Percentiles rank a stretch among this genome's conserved stretches.
Evolutionary conservation across 2,888 invertebrate genomes (phyloP).

Genomic region (Agonopterix alstromeriana): DNA sequence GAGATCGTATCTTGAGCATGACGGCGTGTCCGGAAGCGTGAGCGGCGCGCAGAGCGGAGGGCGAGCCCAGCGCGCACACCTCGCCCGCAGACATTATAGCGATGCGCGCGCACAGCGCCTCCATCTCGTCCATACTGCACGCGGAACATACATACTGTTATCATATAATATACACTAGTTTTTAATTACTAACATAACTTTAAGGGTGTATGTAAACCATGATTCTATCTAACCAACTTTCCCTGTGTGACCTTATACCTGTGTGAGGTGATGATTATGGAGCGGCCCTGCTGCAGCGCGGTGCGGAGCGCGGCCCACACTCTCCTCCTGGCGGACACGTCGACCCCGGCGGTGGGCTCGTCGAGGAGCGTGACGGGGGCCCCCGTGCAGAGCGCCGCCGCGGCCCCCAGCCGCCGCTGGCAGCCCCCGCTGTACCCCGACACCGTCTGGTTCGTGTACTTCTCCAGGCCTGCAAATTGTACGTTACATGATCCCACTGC

Average conservation of each 20-base stretch:
- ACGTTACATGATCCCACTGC: not conserved
- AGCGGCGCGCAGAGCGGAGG: constrained; percentile 82
- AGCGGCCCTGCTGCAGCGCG: constrained; percentile 57
- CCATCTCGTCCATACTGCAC: constrained; percentile 91
- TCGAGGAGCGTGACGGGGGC: constrained; percentile 81
- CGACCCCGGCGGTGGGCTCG: constrained; percentile 84
- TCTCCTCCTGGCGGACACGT: constrained; percentile 79
- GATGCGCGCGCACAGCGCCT: constrained; percentile 85
- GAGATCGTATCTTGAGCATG: constrained; percentile 31
- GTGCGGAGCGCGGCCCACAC: constrained; percentile 79
- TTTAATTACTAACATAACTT: no score
- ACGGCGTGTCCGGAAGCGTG: constrained; percentile 79
- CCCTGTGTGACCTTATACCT: no score
- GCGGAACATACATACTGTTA: not conserved
- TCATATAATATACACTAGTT: not conserved
- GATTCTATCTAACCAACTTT: no score
- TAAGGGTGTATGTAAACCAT: no score
- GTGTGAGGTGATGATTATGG: constrained; percentile 82
- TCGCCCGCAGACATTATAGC: constrained; percentile 86
- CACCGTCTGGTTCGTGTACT: constrained; percentile 15
- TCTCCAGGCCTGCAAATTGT: constrained; percentile 19
- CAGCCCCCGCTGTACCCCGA: constrained; percentile 82
- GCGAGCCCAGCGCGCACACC: constrained; percentile 84
- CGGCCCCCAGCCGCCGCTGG: constrained; percentile 73
- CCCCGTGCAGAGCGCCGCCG: constrained; percentile 20